Percentiles rank a stretch among this genome's conserved stretches.
phyloP scores from a whole-genome alignment of 2,113 vertebrate species.

The Stigmatopora argus region DNA sequence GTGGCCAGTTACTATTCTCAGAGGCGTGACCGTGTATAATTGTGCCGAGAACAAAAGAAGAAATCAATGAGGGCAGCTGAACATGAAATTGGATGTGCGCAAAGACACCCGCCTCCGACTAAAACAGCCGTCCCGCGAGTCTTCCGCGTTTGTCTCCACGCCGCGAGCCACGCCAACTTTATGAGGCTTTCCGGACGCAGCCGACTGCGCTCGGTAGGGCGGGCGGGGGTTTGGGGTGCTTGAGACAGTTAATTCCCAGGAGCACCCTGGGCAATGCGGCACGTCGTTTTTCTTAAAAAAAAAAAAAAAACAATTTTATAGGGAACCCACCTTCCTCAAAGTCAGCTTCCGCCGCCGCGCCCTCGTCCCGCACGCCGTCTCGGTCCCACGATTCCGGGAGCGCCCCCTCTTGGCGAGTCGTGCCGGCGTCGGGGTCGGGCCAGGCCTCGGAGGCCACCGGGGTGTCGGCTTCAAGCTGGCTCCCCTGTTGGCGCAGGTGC shows the following conservation, averaged over 20 bases:
- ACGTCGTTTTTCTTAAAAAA: constrained; percentile 28
- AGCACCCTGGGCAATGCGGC: constrained; percentile 33
- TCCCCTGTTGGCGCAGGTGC: constrained; percentile 36
- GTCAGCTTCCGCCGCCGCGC: constrained; percentile 57
- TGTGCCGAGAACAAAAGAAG: constrained; percentile 33
- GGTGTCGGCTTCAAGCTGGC: constrained; percentile 40
- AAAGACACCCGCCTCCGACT: constrained; percentile 8
- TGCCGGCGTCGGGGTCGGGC: constrained; percentile 40
- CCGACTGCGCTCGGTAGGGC: constrained; percentile 26
- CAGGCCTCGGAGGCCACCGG: constrained; percentile 45
- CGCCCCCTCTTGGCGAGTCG: constrained; percentile 49
- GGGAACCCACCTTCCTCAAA: constrained; percentile 68
- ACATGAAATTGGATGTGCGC: constrained; percentile 43
- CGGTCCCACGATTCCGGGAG: constrained; percentile 45
- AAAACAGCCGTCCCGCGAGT: constrained; percentile 27
- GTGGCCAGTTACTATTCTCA: constrained; percentile 30
- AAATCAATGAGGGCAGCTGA: constrained; percentile 34
- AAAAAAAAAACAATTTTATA: too few relatives aligned
- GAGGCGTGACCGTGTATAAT: constrained; percentile 23
- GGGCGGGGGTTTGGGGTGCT: constrained; percentile 7
- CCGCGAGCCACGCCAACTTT: constrained; percentile 56
- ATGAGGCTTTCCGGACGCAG: constrained; percentile 50
- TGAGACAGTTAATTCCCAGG: constrained; percentile 60
- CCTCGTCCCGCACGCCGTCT: constrained; percentile 45
- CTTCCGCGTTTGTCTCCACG: constrained; percentile 29